Base-by-base conservation (phyloP, 2,888 invertebrate genomes). In the Tricholauxania praeusta region DNA sequence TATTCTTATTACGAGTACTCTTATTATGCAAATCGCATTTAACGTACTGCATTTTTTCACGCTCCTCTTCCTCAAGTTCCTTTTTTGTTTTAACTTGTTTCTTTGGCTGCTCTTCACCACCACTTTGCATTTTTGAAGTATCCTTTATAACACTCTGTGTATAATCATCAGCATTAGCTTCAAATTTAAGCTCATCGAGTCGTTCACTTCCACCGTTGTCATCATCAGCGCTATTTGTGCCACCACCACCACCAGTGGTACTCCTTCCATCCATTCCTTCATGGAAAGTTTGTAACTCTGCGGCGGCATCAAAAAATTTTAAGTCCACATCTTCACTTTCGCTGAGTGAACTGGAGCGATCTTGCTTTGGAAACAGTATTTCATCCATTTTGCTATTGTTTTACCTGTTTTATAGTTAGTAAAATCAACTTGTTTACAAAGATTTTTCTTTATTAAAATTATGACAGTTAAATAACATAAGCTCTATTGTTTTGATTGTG, bases 41-140 rank as follows among this genome's bases (percentile, higher is more conserved):
- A 39, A 39, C 39, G 7, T 39, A 96, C 96, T 97, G 97, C 97
- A 98, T 97, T 87, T 96, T 96, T 84, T 97, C 96, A 75, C 97
- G 89, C 85, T 98, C 97, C 83, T 98, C 97, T 85, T 97, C 96
- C 86, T 98, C 96, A 12, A 96, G 84, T 87, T 96, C 96, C 75
- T 92, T 93, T 87, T 93, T 94, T 81, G 91, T 92, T 87, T 92
- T 93, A 69, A 53, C 39, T 32, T 90, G 90, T 82, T 93, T 94
- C 81, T 92, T 92, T 10, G 79, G 81, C 12, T 80, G 22, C 6
- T 72, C 75, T 19, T 77, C 75, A 59, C 39, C 48, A 22, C 32
- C 60, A 48, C 57, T 19, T 32, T 63, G 53, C 19, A 39, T 39
- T 22, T 52, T 53, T 53, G 53, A 14, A 1, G 55, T 55, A 14